These are phyloP conservation scores for Xiphias gladius DNA, from an alignment of 2,113 vertebrate genomes.

Conservation along the genomic window DNA sequence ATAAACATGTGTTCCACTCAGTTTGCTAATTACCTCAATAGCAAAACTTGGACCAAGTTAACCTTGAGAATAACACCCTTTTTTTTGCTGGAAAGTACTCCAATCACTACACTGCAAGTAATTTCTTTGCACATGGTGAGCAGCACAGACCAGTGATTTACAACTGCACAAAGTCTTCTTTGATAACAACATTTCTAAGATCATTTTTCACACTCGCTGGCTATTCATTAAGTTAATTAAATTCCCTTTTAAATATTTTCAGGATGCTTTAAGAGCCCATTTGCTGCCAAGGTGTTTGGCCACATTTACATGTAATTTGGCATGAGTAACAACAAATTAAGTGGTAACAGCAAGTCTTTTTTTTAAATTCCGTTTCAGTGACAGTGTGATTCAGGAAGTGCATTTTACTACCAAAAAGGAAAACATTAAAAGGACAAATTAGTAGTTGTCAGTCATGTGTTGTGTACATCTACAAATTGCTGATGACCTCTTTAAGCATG, in stretches of 20 bases:
- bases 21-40: conserved; percentile 54
- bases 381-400: not conserved
- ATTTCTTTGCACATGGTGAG: conserved; percentile 61
- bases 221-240: conserved; percentile 37
- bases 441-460: not conserved
- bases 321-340: conserved; percentile 41
- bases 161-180: conserved; percentile 32
- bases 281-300: conserved; percentile 29
- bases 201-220: conserved; percentile 35
- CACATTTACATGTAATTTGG: conserved; percentile 47
- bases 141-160: conserved; percentile 23
- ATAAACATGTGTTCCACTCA: conserved; percentile 50
- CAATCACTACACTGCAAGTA: conserved; percentile 36
- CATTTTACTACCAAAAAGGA: not conserved
- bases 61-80: conserved; percentile 22
- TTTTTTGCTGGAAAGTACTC: conserved; percentile 24
- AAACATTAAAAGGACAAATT: conserved; percentile 15
- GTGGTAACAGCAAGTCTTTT: conserved; percentile 4
- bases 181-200: conserved; percentile 30
- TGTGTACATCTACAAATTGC: not conserved
- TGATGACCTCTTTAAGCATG: not conserved
- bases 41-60: conserved; percentile 42
- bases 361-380: not conserved
- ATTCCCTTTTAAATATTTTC: conserved; percentile 45
- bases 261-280: conserved; percentile 21